Base-by-base conservation (phyloP, 2,113 vertebrate species). In the Miniopterus natalensis region DNA sequence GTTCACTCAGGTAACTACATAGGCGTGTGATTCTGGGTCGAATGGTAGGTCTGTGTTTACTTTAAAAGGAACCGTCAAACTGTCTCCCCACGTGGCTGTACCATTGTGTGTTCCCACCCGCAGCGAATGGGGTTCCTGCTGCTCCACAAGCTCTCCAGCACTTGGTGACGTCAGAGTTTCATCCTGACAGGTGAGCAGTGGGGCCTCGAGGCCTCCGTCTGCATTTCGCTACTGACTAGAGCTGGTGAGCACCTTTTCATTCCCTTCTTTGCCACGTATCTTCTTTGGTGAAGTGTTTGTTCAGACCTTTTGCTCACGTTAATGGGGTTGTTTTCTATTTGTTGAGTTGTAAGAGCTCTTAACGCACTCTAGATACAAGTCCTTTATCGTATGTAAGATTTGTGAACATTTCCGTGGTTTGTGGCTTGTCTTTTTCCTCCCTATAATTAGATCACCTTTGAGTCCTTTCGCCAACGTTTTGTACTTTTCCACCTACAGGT, bases 111-210 rank as follows among this genome's bases (percentile, higher is more conserved):
- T 10, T 2, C 68, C 55, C 18, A 0, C 42, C 13, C 8, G 65
- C 77, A 3, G 2, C 1, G 6, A 2, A 17, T 1, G 23, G 27
- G 2, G 1, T 0, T 13, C 90, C 90, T 1, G 25, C 8, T 0
- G 70, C 6, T 0, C 17, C 2, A 0, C 17, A 0, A 3, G 25
- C 36, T 5, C 15, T 0, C 18, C 7, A 8, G 11, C 4, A 0
- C 55, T n/a, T 0, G 65, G 14, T 0, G 23, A 5, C 1, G 49
- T 18, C 5, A 3, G 81, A 8, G 3, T 53, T 6, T 3, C 79
- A 23, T 27, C 42, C 40, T 5, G 31, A n/a, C 15, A 8, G 31
- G 27, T 12, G 5, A 13, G 15, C 15, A n/a, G 31, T 23, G 61
- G 5, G 65, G 1, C 8, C 65, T 14, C n/a, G 2, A 13, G 40